Conservation (phyloP, 2,797 vertebrate species). For the Natrix natrix region DNA sequence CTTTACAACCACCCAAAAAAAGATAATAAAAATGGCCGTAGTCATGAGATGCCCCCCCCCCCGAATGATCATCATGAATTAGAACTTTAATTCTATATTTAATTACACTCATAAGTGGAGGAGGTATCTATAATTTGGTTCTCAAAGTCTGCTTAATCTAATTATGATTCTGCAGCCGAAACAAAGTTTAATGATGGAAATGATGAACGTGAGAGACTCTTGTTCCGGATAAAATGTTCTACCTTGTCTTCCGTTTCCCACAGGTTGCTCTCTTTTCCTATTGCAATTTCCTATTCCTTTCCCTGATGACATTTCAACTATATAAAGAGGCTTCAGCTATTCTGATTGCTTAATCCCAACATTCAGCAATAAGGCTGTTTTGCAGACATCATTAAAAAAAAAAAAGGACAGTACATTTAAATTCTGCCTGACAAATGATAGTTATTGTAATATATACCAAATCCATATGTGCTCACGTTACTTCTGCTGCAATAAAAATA, state of each 20-base stretch:
- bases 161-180: constrained; percentile 38
- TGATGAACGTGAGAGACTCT: constrained; percentile 62
- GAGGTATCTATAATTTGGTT: constrained; percentile 54
- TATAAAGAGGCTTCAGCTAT: background rate
- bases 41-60: background rate
- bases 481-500: background rate
- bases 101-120: background rate
- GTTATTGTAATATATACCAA: background rate
- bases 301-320: constrained; percentile 24
- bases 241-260: constrained; percentile 72
- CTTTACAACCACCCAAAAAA: background rate
- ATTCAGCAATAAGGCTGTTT: background rate
- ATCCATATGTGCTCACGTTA: background rate
- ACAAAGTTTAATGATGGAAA: constrained; percentile 6
- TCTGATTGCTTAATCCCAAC: background rate
- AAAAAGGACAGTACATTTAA: background rate
- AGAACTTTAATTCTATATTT: background rate
- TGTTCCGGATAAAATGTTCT: constrained; percentile 74
- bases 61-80: background rate
- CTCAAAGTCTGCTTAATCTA: constrained; percentile 74
- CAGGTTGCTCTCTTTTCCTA: constrained; percentile 55
- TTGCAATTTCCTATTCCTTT: constrained; percentile 10
- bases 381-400: background rate
- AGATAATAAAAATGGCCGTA: background rate
- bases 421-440: background rate